Base-by-base conservation (phyloP, 1,140 invertebrate genomes). In the Octopus sinensis region DNA sequence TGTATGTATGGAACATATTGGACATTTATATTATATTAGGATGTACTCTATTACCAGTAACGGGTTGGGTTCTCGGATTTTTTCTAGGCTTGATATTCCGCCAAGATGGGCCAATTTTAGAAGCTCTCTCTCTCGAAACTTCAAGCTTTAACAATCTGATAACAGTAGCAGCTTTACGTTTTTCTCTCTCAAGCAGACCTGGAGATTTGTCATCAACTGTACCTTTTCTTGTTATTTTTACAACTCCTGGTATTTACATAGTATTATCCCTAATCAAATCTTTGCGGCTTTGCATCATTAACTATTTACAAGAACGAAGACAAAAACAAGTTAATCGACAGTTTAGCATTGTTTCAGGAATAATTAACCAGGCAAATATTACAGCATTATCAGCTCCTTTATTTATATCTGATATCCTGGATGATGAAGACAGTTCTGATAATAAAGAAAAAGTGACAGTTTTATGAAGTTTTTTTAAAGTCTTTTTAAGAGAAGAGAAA, bases 181-280 rank as follows among this genome's bases (percentile, higher is more conserved):
- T 89, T 81, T 87, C 89, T 30, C 86, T 89, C 10, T 82, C 83
- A 75, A 87, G 88, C 82, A 85, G 86, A 12, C 85, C 84, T 81
- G 89, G 86, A 6, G 86, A 89, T 80, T 76, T 86, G 78, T 87
- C 88, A 5, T 88, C 89, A 54, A 83, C 82, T 54, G 84, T 88
- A 79, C 88, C 88, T 9, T 86, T 90, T n/a, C 88, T 87, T 86
- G 86, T 88, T 6, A 87, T 89, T 85, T 88, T 89, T 80, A 87
- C 88, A 30, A 88, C 87, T 81, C 89, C 88, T 54, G 87, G 87
- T 52, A 76, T 88, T 12, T 88, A 87, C 84, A 85, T 89, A 81
- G 83, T 86, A 54, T 80, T 89, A 79, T 85, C 87, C 54, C 83
- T 90, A 68, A 71, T 88, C 43, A 81, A 85, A 56, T 83, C 83